Percentiles rank a stretch among this genome's conserved stretches.
Conservation (phyloP, 2,888 invertebrate genomes). For the Endotricha flammealis region DNA sequence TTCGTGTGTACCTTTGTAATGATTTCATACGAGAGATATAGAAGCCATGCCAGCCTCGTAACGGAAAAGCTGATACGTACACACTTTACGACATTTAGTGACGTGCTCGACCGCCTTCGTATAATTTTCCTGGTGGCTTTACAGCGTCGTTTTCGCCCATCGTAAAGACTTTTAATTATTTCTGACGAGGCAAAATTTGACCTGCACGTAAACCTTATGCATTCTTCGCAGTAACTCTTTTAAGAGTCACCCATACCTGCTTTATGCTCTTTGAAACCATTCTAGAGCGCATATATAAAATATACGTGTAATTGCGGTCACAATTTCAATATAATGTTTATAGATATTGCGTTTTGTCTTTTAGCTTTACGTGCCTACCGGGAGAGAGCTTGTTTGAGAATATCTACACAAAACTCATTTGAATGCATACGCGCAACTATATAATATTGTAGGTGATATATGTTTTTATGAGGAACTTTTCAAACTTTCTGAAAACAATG, state of each 20-base stretch:
- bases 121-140: conserved; percentile 58
- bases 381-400: conserved; percentile 15
- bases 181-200: conserved; percentile 57
- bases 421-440: conserved; percentile 13
- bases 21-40: not conserved
- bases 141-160: conserved; percentile 65
- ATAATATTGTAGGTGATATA: not conserved
- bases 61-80: conserved; percentile 23
- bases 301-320: conserved; percentile 14
- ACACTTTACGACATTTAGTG: conserved; percentile 49
- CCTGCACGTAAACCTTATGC: conserved; percentile 44
- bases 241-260: conserved; percentile 30
- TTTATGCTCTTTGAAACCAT: conserved; percentile 33
- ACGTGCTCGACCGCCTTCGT: conserved; percentile 44
- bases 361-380: conserved; percentile 12
- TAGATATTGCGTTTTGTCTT: conserved; percentile 17
- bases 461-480: conserved; percentile 20
- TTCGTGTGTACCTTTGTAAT: too few relatives aligned
- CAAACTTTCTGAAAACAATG: conserved; percentile 22
- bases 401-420: conserved; percentile 14
- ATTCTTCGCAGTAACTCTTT: conserved; percentile 45
- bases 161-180: conserved; percentile 68
- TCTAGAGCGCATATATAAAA: conserved; percentile 37
- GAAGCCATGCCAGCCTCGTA: not conserved
- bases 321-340: conserved; percentile 18